Conservation (phyloP, 2,797 vertebrate genomes). For the Danio jaintianensis region DNA sequence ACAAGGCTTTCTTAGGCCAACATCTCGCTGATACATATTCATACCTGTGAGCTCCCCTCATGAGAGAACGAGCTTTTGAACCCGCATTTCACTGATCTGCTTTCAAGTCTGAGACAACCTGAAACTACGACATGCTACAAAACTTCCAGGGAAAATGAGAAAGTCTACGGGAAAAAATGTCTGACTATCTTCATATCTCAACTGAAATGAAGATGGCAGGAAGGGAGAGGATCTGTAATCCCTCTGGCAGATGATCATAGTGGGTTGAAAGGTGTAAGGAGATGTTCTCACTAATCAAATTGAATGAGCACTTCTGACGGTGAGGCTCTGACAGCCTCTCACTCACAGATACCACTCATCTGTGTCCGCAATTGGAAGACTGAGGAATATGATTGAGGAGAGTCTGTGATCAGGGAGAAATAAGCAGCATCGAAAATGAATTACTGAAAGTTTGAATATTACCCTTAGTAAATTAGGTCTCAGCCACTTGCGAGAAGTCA, state of each 20-base stretch:
- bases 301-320: slow-evolving; percentile 34
- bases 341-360: background rate
- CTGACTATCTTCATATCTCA: slow-evolving; percentile 42
- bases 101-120: slow-evolving; percentile 12
- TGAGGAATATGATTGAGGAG: background rate
- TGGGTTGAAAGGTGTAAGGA: slow-evolving; percentile 21
- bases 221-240: slow-evolving; percentile 14
- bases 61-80: slow-evolving; percentile 49
- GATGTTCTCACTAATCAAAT: slow-evolving; percentile 50
- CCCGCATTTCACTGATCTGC: slow-evolving; percentile 39
- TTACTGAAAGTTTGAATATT: background rate
- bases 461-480: background rate
- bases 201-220: slow-evolving; percentile 2
- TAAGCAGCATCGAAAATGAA: background rate
- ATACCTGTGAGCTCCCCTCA: slow-evolving; percentile 47
- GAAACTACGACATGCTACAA: slow-evolving; percentile 40
- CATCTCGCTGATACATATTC: slow-evolving; percentile 46
- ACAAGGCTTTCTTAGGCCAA: slow-evolving; percentile 42
- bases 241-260: slow-evolving; percentile 19
- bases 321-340: slow-evolving; percentile 42
- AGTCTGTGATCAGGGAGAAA: background rate
- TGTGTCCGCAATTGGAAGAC: slow-evolving; percentile 4
- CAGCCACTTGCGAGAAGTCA: background rate
- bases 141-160: slow-evolving; percentile 39
- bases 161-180: slow-evolving; percentile 26